phyloP scores from a whole-genome alignment of 1,140 invertebrate species.

The Leptinotarsa defecta region DNA sequence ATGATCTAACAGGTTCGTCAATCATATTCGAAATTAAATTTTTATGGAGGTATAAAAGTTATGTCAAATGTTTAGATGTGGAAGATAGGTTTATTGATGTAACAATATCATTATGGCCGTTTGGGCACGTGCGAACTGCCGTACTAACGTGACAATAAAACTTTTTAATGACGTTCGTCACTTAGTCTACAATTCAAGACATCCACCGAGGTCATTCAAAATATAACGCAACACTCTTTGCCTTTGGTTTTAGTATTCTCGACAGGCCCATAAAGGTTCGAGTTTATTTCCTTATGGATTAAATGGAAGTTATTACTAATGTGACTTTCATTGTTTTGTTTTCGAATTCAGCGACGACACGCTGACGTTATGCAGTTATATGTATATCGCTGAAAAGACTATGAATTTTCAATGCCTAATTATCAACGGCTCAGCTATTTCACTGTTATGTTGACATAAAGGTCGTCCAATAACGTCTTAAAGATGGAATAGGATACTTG shows the following conservation, averaged over 20 bases:
- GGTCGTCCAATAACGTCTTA: too few relatives aligned
- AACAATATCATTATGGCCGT: conserved; percentile 55
- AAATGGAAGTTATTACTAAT: too few relatives aligned
- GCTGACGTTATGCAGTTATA: too few relatives aligned
- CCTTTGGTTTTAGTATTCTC: not conserved
- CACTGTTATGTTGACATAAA: too few relatives aligned
- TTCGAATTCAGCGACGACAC: too few relatives aligned
- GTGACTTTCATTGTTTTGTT: too few relatives aligned
- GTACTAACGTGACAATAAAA: conserved; percentile 54
- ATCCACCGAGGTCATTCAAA: not conserved
- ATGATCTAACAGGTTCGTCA: conserved; percentile 32
- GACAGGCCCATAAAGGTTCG: not conserved
- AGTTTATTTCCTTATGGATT: not conserved
- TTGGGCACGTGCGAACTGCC: conserved; percentile 54
- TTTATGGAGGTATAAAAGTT: conserved; percentile 55
- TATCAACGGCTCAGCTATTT: too few relatives aligned
- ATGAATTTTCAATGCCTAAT: too few relatives aligned
- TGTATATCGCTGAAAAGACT: too few relatives aligned
- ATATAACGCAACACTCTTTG: not conserved
- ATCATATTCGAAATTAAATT: conserved; percentile 52
- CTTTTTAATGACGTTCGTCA: conserved; percentile 55
- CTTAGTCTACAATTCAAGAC: conserved; percentile 21
- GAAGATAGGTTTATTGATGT: conserved; percentile 55
- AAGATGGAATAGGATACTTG: too few relatives aligned
- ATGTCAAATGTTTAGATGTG: conserved; percentile 55